Percentiles rank a stretch among this genome's conserved stretches.
These are phyloP conservation scores for Chaenogobius annularis DNA, from an alignment of 2,113 vertebrate genomes.

Conservation along the genomic window DNA sequence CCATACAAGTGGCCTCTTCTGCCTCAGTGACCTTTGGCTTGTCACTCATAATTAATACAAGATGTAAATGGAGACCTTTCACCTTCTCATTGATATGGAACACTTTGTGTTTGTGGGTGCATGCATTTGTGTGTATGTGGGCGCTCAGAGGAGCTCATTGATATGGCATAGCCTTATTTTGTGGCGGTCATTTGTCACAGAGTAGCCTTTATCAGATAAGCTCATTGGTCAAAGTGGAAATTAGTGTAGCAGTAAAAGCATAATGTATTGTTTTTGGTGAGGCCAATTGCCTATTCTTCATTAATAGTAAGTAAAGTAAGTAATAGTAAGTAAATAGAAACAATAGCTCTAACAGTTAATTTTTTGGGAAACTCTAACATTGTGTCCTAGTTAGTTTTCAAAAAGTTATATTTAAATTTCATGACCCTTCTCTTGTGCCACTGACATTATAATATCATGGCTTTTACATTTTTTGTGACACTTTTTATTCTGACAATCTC, in stretches of 20 bases:
- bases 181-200: slow-evolving; percentile 68
- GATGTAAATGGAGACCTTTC: slow-evolving; percentile 82
- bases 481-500: slow-evolving; percentile 17
- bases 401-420: not conserved
- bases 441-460: not conserved
- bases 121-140: slow-evolving; percentile 51
- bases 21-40: slow-evolving; percentile 75
- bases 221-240: slow-evolving; percentile 28
- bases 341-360: not conserved
- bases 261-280: not conserved
- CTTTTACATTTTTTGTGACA: not conserved
- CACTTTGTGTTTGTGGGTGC: slow-evolving; percentile 61
- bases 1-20: slow-evolving; percentile 68
- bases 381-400: not conserved
- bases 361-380: not conserved
- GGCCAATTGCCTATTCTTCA: not conserved
- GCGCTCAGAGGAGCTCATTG: slow-evolving; percentile 60
- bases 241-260: slow-evolving; percentile 19
- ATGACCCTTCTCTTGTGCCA: not conserved
- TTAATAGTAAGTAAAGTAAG: no score
- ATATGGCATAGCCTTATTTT: slow-evolving; percentile 69
- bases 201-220: slow-evolving; percentile 38
- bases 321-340: not conserved
- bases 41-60: slow-evolving; percentile 82
- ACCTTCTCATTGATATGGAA: slow-evolving; percentile 80